phyloP scores from a whole-genome alignment of 2,888 invertebrate genomes.

The Calephelis perditalis region DNA sequence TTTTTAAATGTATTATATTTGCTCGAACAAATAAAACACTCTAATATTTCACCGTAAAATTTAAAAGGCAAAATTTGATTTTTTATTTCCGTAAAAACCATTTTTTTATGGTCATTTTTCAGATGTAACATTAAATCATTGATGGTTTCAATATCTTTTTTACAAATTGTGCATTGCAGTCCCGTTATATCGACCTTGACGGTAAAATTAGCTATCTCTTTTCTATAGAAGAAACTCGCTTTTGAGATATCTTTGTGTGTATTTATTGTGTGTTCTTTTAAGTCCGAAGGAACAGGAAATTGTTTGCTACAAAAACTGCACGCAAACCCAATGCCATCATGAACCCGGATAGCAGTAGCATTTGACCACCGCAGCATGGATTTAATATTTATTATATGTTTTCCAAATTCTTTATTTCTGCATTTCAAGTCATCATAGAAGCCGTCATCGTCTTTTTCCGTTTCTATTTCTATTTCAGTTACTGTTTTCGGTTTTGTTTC shows the following conservation, averaged over 20 bases:
- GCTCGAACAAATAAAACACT: slow-evolving; percentile 40
- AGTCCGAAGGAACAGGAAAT: slow-evolving; percentile 35
- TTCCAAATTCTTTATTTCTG: neutral
- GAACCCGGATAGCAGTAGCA: no score
- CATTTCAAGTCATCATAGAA: neutral
- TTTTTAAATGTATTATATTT: slow-evolving; percentile 35
- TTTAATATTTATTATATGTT: no score
- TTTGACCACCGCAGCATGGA: no score
- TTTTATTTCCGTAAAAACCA: slow-evolving; percentile 49
- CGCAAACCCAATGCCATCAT: slow-evolving; percentile 35
- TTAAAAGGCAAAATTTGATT: slow-evolving; percentile 49
- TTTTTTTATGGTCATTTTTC: slow-evolving; percentile 40
- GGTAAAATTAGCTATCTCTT: slow-evolving; percentile 40
- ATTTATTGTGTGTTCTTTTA: slow-evolving; percentile 42
- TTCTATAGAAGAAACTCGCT: slow-evolving; percentile 37
- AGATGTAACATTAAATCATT: slow-evolving; percentile 49
- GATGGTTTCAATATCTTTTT: slow-evolving; percentile 36
- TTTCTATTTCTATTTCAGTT: no score
- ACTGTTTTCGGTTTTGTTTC: no score
- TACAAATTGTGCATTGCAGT: slow-evolving; percentile 39
- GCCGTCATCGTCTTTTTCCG: neutral
- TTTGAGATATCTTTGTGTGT: slow-evolving; percentile 33
- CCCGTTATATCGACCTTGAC: slow-evolving; percentile 46
- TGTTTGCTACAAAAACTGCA: slow-evolving; percentile 43
- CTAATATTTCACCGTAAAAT: slow-evolving; percentile 33